A percentile compares a stretch with the other conserved stretches of the same genome.
phyloP scores from a whole-genome alignment of 2,797 vertebrate species.

The Sebastes dallii region DNA sequence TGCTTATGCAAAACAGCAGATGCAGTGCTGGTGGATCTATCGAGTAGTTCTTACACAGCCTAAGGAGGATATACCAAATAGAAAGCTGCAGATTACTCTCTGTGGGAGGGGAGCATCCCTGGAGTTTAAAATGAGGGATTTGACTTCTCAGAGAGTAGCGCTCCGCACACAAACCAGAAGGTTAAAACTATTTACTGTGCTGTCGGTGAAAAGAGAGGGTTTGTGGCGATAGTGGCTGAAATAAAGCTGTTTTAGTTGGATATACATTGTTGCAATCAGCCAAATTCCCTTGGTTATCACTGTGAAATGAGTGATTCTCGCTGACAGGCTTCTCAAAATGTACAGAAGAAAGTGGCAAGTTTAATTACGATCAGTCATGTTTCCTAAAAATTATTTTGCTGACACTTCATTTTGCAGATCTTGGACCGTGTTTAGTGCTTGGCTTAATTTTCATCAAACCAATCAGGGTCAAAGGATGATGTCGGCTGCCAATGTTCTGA shows the following conservation, averaged over 20 bases:
- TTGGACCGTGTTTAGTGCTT: not conserved
- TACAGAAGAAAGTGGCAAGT: conserved; percentile 28
- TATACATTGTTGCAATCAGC: not conserved
- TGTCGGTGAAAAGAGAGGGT: not conserved
- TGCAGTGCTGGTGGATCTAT: conserved; percentile 50
- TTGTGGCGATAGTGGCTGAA: not conserved
- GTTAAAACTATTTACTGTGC: conserved; percentile 43
- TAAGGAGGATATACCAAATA: conserved; percentile 72
- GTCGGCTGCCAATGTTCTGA: conserved; percentile 46
- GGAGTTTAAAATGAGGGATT: conserved; percentile 66
- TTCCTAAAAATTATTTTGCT: not conserved
- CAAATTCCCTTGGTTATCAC: conserved; percentile 6
- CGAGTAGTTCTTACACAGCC: conserved; percentile 59
- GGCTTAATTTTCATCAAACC: conserved; percentile 35
- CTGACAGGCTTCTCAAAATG: conserved; percentile 19
- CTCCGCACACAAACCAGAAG: conserved; percentile 43
- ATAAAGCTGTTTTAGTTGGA: conserved; percentile 17
- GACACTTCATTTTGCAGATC: not conserved
- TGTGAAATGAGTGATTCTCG: conserved; percentile 16
- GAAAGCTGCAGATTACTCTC: conserved; percentile 71
- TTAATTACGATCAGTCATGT: conserved; percentile 20
- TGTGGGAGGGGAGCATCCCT: conserved; percentile 59
- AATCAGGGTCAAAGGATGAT: conserved; percentile 20
- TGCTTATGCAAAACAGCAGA: conserved; percentile 71
- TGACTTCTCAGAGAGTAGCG: conserved; percentile 35